Evolutionary conservation across 53 echinoderm and acorn worm species (phyloP), one percentile per base, ranked within the genome.

Genomic region (Temnopleurus reevesii): DNA sequence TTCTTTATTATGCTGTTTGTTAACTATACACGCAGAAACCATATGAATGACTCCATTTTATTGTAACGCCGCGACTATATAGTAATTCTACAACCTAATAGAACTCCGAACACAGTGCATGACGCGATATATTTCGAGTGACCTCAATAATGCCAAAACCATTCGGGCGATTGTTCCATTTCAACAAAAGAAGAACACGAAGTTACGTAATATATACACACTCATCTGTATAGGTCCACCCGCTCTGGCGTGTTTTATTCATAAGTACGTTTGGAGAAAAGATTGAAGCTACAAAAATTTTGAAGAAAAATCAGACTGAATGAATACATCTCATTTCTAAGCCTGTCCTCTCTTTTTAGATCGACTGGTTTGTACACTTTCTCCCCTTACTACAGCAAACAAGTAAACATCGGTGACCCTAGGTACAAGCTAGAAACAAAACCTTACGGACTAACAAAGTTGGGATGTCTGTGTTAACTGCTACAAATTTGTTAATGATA

Each of bases 341-440:
- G 38, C 3, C 38, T 66, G 71, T 33, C 64, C 64, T 41, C 71
- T 12, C 71, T 41, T 66, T 66, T 19, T 10, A 18, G 41, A n/a
- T 71, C 41, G 71, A 3, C 41, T n/a, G 71, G 71, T 71, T 71
- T 71, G 36, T 71, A 7, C 41, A 6, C 4, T 71, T n/a, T 66
- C n/a, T 66, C 38, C 38, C 71, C 19, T 21, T 41, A 38, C 19
- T 66, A 38, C 41, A 21, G 71, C 71, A 66, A 66, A 66, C 71
- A 66, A 24, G 41, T 36, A 66, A 66, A 66, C 71, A 66, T 13
- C 41, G 71, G 18, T 41, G 71, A 23, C 71, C 38, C 31, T 38
- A 71, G 71, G 71, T 71, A 71, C 71, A 71, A 38, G 71, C 19
- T 71, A 71, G 41, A 71, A 41, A 66, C 71, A 71, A 71, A 71